A percentile compares a stretch with the other conserved stretches of the same genome.
These are phyloP conservation scores for Colossoma macropomum DNA, from an alignment of 2,113 vertebrate species.

Conservation along the genomic window DNA sequence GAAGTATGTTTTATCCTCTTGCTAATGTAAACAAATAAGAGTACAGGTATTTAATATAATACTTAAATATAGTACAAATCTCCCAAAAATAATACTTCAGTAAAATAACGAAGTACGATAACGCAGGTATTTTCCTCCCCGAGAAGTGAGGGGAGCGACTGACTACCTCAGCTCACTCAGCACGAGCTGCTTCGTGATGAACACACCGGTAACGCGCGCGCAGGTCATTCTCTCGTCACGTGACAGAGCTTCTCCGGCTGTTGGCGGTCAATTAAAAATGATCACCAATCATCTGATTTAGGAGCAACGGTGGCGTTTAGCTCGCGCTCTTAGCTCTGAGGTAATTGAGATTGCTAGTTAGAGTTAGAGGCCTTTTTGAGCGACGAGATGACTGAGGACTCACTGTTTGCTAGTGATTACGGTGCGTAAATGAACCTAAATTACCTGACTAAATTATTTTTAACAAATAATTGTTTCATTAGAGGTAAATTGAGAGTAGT, in stretches of 20 bases:
- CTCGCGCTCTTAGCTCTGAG: slow-evolving; percentile 31
- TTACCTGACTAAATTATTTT: slow-evolving; percentile 25
- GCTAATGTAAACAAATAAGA: too few species aligned
- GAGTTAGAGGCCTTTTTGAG: slow-evolving; percentile 47
- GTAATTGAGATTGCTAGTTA: slow-evolving; percentile 68
- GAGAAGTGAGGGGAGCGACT: neutral
- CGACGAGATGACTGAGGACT: slow-evolving; percentile 67
- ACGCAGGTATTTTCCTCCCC: too few species aligned
- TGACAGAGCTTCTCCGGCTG: slow-evolving; percentile 32
- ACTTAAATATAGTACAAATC: too few species aligned
- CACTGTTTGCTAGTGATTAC: slow-evolving; percentile 61
- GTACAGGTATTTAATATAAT: too few species aligned
- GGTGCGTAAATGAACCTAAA: slow-evolving; percentile 66
- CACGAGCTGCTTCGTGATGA: neutral
- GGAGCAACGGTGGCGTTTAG: neutral
- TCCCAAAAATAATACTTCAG: too few species aligned
- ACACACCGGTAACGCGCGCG: neutral
- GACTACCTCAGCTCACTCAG: neutral
- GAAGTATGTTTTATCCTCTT: too few species aligned
- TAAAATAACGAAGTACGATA: too few species aligned
- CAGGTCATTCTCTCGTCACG: neutral
- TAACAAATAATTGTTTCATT: slow-evolving; percentile 48
- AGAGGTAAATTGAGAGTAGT: slow-evolving; percentile 6
- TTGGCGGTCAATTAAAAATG: slow-evolving; percentile 10
- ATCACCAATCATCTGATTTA: slow-evolving; percentile 35